These are phyloP conservation scores for Gobius niger DNA, from an alignment of 2,113 vertebrate species.

Conservation along the genomic window DNA sequence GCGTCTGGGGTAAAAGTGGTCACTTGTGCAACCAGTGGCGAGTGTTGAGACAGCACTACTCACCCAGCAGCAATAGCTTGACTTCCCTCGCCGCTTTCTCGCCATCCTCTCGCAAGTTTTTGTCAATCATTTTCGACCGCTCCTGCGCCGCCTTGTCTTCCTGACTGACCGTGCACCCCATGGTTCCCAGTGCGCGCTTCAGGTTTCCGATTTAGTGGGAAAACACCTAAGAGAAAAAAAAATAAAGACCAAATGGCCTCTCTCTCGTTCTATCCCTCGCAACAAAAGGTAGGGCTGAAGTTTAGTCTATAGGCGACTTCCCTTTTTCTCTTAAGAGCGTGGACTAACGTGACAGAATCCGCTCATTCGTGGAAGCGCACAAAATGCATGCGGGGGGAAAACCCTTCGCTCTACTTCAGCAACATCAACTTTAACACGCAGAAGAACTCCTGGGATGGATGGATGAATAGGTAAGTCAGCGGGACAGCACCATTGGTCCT, in stretches of 20 bases:
- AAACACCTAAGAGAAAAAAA: conserved; percentile 39
- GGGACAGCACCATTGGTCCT: conserved; percentile 23
- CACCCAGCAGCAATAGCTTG: conserved; percentile 91
- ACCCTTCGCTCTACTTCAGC: background rate
- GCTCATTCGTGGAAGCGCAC: conserved; percentile 35
- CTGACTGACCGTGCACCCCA: conserved; percentile 94
- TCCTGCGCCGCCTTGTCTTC: conserved; percentile 94
- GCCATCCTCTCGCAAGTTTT: conserved; percentile 90
- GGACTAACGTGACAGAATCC: conserved; percentile 39
- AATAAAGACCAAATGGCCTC: conserved; percentile 7
- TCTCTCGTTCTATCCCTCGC: background rate
- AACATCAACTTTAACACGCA: background rate
- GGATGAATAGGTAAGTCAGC: conserved; percentile 17
- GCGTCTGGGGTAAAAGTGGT: background rate
- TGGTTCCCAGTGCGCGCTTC: conserved; percentile 84
- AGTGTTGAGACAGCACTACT: conserved; percentile 58
- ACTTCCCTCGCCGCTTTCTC: conserved; percentile 94
- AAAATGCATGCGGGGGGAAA: conserved; percentile 14
- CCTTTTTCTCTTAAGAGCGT: conserved; percentile 60
- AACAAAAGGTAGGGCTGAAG: conserved; percentile 28
- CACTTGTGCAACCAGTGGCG: conserved; percentile 14
- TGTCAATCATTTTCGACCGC: conserved; percentile 93
- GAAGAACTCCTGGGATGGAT: background rate
- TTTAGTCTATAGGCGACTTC: conserved; percentile 35
- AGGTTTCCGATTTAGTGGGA: conserved; percentile 70